Evolutionary conservation across 2,888 invertebrate genomes (phyloP), one percentile per base, ranked within the genome.

Genomic region (Leptopterna dolabrata): DNA sequence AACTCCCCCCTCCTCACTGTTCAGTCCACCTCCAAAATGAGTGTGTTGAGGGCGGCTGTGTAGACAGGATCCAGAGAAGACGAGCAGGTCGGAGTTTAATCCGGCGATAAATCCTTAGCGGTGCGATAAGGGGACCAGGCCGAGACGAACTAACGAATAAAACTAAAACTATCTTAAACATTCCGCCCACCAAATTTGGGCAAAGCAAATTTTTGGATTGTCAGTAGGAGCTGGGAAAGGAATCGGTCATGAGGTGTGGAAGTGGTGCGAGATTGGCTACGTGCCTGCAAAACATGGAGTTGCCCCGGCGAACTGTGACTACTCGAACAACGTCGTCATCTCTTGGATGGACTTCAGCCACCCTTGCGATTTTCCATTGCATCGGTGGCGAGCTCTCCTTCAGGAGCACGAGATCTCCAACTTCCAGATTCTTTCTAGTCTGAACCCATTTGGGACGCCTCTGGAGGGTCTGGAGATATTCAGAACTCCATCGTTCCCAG

Each of bases 401-500:
- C 14, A 87, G 43, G 7, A 87, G 71, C 1, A 87, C 87, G 0
- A 89, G 45, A 19, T 88, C 88, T 16, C 87, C 88, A 0, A 88
- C 84, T 30, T 85, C 16, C 16, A 89, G 24, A 55, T 84, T 87
- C 13, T 51, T n/a, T 16, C 41, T 87, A 0, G n/a, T 24, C 24
- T 76, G 36, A n/a, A 41, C n/a, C 89, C 84, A 89, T 70, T 89
- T 89, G 0, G 73, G 70, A 24, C 88, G 83, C 6, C 70, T 63
- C 36, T 89, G 87, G 13, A 89, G 63, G 13, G 84, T 86, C 9
- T n/a, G 47, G 6, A 89, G 29, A 47, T 89, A 88, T 29, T 90
- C 89, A 0, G 45, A 27, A 76, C 85, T 80, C 90, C 90, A 90
- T 0, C 87, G 27, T 29, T 88, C 87, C 90, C 90, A 90, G 24